A percentile compares a stretch with the other conserved stretches of the same genome.
phyloP scores from a whole-genome alignment of 2,113 vertebrate genomes.

The Phylloscopus trochilus region DNA sequence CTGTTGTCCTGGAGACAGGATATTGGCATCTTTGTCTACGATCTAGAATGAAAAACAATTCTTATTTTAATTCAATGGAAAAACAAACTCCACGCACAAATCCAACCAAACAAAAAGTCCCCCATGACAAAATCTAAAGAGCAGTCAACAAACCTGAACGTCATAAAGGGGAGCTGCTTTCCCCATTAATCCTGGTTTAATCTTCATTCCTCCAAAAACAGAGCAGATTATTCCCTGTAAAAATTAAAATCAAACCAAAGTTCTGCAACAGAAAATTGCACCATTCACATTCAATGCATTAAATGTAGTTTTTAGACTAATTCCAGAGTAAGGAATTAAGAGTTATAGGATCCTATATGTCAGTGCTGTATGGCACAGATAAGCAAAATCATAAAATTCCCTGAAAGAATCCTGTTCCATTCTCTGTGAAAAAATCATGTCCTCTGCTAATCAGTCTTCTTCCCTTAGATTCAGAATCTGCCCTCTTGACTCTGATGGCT shows the following conservation, averaged over 20 bases:
- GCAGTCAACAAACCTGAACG: conserved; percentile 73
- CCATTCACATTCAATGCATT: background rate
- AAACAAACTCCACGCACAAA: background rate
- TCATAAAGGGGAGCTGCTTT: conserved; percentile 74
- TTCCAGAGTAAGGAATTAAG: background rate
- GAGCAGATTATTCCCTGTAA: conserved; percentile 74
- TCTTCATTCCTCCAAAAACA: conserved; percentile 71
- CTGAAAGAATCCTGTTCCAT: background rate
- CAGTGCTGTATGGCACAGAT: background rate
- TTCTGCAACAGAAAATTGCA: background rate
- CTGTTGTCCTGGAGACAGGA: conserved; percentile 71
- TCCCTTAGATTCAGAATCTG: background rate
- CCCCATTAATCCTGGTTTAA: conserved; percentile 81
- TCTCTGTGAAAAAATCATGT: background rate
- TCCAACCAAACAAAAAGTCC: background rate
- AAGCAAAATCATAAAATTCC: background rate
- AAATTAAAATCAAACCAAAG: background rate
- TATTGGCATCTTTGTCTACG: conserved; percentile 72
- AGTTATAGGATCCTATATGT: background rate
- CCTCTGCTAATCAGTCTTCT: background rate
- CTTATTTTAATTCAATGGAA: background rate
- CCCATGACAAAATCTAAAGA: background rate
- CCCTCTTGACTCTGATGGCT: background rate
- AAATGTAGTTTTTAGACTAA: background rate
- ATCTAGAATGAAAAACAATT: conserved; percentile 68